Evolutionary conservation across 2,797 vertebrate species (phyloP).

Genomic region (Smutsia temminckii): DNA sequence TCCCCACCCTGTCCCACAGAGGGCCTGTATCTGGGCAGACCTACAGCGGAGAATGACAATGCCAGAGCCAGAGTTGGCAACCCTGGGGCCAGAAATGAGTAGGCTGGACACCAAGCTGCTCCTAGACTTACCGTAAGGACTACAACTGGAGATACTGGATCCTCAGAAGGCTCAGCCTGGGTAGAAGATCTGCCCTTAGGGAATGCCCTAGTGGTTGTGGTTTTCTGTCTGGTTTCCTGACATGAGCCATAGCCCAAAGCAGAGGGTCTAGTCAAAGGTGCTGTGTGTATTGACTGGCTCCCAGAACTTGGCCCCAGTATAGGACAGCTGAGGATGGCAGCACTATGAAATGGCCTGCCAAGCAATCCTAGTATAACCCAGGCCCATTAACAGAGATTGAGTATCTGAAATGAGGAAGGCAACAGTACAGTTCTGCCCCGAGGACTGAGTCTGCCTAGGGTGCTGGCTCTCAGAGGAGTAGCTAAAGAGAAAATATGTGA

Average conservation of each 20-base stretch:
- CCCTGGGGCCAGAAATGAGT: conserved; percentile 85
- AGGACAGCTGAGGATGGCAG: not conserved
- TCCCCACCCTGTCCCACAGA: conserved; percentile 81
- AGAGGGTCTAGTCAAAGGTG: conserved; percentile 33
- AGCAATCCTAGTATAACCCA: not conserved
- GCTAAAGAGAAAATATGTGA: not conserved
- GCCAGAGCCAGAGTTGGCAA: conserved; percentile 83
- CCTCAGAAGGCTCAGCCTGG: not conserved
- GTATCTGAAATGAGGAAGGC: not conserved
- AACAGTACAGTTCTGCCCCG: not conserved
- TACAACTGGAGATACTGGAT: not conserved
- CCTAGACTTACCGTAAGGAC: conserved; percentile 90
- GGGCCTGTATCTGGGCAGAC: conserved; percentile 90
- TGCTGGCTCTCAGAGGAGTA: not conserved
- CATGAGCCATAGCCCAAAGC: not conserved
- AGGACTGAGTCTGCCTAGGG: not conserved
- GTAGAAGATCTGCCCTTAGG: not conserved
- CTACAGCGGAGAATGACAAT: conserved; percentile 82
- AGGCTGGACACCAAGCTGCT: conserved; percentile 86
- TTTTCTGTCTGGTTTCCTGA: conserved; percentile 16
- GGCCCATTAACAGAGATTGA: not conserved
- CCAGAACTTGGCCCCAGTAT: not conserved
- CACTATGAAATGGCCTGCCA: not conserved
- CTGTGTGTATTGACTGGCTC: not conserved
- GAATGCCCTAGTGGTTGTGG: not conserved